These are phyloP conservation scores for Drosophila ercepeae DNA, from an alignment of 1,140 invertebrate species.

Conservation along the genomic window DNA sequence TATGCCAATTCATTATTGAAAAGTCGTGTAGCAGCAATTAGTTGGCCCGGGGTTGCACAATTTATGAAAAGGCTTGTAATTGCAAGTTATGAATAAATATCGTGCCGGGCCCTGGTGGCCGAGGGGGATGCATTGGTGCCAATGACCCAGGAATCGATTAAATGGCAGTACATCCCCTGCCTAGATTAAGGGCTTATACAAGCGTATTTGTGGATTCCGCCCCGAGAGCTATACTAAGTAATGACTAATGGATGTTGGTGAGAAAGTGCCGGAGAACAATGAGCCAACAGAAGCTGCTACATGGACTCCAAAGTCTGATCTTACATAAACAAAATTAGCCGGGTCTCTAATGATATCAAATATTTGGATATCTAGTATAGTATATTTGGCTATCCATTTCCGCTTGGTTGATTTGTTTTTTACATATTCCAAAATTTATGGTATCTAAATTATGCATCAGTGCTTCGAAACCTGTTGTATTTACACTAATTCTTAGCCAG, in stretches of 20 bases:
- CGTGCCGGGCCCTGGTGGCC: not conserved
- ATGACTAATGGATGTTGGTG: slow-evolving; percentile 21
- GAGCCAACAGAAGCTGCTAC: not conserved
- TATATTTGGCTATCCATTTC: slow-evolving; percentile 1
- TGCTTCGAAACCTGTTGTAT: slow-evolving; percentile 25
- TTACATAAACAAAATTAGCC: slow-evolving; percentile 15
- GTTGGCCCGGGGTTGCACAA: slow-evolving; percentile 22
- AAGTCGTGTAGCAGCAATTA: slow-evolving; percentile 74
- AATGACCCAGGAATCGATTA: slow-evolving; percentile 43
- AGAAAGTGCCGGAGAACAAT: slow-evolving; percentile 49
- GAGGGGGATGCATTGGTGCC: slow-evolving; percentile 11
- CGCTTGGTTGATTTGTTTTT: slow-evolving; percentile 4
- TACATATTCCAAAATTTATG: not conserved
- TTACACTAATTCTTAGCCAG: slow-evolving; percentile 42
- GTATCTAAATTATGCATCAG: slow-evolving; percentile 15
- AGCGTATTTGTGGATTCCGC: slow-evolving; percentile 44
- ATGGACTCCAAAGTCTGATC: not conserved
- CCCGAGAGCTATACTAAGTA: not conserved
- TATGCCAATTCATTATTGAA: slow-evolving; percentile 62
- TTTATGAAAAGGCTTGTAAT: slow-evolving; percentile 36
- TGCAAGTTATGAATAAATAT: slow-evolving; percentile 27
- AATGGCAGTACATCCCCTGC: slow-evolving; percentile 9
- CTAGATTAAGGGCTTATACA: slow-evolving; percentile 40
- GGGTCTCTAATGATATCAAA: not conserved
- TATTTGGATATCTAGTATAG: too few relatives aligned